Base-by-base conservation (phyloP, 2,888 invertebrate genomes). In the Oscheius sp. region DNA sequence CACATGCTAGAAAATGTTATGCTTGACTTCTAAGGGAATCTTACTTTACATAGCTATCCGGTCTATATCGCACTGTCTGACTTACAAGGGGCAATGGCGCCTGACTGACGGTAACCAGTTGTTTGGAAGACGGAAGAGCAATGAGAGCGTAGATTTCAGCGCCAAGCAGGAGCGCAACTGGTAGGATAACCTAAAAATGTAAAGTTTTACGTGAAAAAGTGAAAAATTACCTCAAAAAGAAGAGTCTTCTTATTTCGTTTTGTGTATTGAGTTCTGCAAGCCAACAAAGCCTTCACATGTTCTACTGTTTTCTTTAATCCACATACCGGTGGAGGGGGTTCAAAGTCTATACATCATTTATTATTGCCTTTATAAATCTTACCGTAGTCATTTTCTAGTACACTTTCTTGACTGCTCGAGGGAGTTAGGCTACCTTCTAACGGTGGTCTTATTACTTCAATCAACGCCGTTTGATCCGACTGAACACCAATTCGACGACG, bases 281-380 rank as follows among this genome's bases (percentile, higher is more conserved):
- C 66, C 51, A 83, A 64, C 24, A 83, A 70, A 1, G 83, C 83
- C 54, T 67, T 67, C 12, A 75, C 71, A 62, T 83, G 83, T 32
- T 77, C 78, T 14, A 33, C 22, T 9, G 51, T 44, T 8, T 71
- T 66, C 24, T 49, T 57, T 44, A 64, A 36, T 0, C 68, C 67
- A 4, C 61, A 22, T 22, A 75, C 45, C 2, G 73, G 67, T 14
- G 73, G 71, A 6, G 77, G 79, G 33, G 75, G 72, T 22, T 74
- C 71, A 41, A 72, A 67, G 26, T 79, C 76, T 74, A 44, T 22
- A 75, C 51, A 28, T 9, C 6, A 24, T 12, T n/a, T n/a, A n/a
- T n/a, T n/a, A n/a, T n/a, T n/a, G 8, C 36, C 36, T 36, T 36
- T 36, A 8, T 9, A 36, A 8, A 36, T 47, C 6, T 8, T 49